Evolutionary conservation across 2,797 vertebrate genomes (phyloP).

Genomic region (Parauchenoglanis punctatus): DNA sequence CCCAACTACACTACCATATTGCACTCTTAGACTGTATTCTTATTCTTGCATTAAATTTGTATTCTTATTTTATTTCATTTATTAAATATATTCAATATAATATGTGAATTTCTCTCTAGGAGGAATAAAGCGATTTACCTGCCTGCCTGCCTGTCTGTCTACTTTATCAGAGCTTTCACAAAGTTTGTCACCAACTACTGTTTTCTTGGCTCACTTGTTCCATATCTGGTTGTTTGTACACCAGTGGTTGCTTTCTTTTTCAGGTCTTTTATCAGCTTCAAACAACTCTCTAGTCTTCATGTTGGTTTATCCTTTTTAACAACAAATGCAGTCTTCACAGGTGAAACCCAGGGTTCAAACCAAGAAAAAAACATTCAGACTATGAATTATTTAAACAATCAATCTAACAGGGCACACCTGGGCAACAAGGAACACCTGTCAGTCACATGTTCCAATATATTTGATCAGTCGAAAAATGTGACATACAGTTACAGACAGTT

Average conservation of each 20-base stretch:
- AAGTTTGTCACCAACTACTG: not conserved
- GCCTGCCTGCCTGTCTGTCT: no score
- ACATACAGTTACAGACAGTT: no score
- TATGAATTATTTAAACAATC: not conserved
- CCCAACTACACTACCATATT: no score
- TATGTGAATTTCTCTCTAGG: no score
- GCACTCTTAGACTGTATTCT: no score
- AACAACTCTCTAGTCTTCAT: not conserved
- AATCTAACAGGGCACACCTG: not conserved
- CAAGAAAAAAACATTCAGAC: not conserved
- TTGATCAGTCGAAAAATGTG: not conserved
- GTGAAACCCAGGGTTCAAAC: no score
- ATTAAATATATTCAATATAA: no score
- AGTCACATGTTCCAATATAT: not conserved
- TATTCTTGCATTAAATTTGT: no score
- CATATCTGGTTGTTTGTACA: not conserved
- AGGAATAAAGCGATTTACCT: no score
- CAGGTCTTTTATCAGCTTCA: not conserved
- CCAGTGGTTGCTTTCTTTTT: not conserved
- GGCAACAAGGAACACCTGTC: not conserved
- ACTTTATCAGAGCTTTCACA: not conserved
- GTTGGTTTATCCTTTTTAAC: not conserved
- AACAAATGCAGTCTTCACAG: not conserved
- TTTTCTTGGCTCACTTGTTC: not conserved
- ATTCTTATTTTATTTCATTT: no score